Conservation (phyloP, 1,140 invertebrate species). For the Manduca sexta region DNA sequence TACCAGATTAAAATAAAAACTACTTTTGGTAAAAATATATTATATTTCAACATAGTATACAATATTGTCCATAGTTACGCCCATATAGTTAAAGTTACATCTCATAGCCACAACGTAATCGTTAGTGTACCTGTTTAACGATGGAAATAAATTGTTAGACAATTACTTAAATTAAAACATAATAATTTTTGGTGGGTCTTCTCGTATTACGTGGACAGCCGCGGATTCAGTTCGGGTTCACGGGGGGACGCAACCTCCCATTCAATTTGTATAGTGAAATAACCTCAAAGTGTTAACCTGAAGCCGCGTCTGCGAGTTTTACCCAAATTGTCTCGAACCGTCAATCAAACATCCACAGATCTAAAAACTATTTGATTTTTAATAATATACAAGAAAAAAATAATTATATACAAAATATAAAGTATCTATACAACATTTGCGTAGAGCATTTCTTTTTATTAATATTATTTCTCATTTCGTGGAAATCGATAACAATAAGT, state of each 20-base stretch:
- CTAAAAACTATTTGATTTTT: constrained; percentile 62
- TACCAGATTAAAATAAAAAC: no score
- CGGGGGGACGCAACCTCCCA: no score
- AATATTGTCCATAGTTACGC: background rate
- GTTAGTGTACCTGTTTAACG: constrained; percentile 26
- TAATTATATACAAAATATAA: constrained; percentile 71
- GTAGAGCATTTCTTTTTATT: constrained; percentile 33
- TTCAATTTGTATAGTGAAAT: no score
- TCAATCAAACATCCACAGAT: constrained; percentile 41
- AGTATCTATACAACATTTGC: constrained; percentile 61
- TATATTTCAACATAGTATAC: background rate
- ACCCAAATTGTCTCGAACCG: constrained; percentile 22
- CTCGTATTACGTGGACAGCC: background rate
- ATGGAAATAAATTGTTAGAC: constrained; percentile 27
- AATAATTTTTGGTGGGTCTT: constrained; percentile 39
- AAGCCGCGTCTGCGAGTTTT: constrained; percentile 13
- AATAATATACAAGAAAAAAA: constrained; percentile 54
- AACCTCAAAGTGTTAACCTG: no score
- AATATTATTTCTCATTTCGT: constrained; percentile 2
- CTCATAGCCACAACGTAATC: constrained; percentile 24
- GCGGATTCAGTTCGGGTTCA: background rate
- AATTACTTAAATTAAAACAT: constrained; percentile 23
- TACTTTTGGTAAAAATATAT: no score
- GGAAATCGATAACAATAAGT: constrained; percentile 54
- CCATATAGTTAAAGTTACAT: constrained; percentile 3